Conservation (phyloP, 2,113 vertebrate species). For the Neogale vison region DNA sequence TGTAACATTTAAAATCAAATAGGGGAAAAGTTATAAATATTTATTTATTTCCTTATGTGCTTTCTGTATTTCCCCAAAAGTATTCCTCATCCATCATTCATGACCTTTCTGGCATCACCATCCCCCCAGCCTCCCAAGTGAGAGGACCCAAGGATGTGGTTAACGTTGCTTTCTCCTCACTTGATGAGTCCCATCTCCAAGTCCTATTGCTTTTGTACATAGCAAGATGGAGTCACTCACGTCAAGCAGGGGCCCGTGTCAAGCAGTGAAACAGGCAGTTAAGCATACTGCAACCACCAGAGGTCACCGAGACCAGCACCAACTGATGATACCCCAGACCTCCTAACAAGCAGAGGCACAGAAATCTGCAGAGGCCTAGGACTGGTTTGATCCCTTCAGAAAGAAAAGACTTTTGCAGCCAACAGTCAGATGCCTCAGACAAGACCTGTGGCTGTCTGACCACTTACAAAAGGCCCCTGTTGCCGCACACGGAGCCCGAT, state of each 20-base stretch:
- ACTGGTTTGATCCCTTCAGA: not conserved
- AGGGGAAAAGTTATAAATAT: not conserved
- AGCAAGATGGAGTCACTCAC: not conserved
- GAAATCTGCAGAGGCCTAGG: not conserved
- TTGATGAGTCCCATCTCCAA: not conserved
- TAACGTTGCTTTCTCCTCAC: not conserved
- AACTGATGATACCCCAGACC: not conserved
- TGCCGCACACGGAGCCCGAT: not conserved
- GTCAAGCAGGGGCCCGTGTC: not conserved
- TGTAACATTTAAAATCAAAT: conserved; percentile 55
- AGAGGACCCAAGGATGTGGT: not conserved
- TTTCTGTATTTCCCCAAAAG: not conserved
- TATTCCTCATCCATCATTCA: conserved; percentile 16
- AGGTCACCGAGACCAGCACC: not conserved
- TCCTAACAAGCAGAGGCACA: not conserved
- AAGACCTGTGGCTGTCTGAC: not conserved
- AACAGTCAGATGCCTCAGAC: not conserved
- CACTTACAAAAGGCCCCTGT: not conserved
- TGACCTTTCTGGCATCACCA: not conserved
- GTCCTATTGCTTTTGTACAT: not conserved
- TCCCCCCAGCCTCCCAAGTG: not conserved
- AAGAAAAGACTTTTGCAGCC: not conserved
- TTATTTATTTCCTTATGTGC: not conserved
- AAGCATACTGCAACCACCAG: not conserved
- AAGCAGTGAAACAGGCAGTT: not conserved